These are phyloP conservation scores for Ophion ellenae DNA, from an alignment of 2,888 invertebrate genomes.

Conservation along the genomic window DNA sequence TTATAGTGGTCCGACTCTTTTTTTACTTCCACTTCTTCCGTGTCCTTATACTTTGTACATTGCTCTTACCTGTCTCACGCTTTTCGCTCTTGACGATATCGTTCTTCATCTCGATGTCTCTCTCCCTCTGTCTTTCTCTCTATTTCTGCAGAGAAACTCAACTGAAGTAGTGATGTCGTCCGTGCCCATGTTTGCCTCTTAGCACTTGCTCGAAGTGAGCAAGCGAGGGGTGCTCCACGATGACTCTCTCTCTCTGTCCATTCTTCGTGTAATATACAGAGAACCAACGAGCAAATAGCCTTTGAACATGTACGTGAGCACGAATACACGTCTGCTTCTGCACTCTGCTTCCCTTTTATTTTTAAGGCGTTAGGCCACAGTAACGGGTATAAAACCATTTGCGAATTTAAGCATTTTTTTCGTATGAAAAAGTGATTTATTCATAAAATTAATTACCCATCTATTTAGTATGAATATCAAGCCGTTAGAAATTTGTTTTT, in stretches of 20 bases:
- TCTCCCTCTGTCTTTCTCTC: constrained; percentile 1
- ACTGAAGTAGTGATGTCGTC: constrained; percentile 23
- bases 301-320: too few relatives aligned
- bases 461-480: too few relatives aligned
- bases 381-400: too few relatives aligned
- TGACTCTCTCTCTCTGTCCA: background rate
- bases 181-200: constrained; percentile 49
- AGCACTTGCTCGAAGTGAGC: constrained; percentile 56
- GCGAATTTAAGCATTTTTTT: too few relatives aligned
- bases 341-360: constrained; percentile 8
- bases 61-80: constrained; percentile 32
- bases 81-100: constrained; percentile 13
- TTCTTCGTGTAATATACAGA: constrained; percentile 10
- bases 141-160: constrained; percentile 29
- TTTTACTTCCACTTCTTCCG: background rate
- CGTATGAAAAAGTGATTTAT: too few relatives aligned
- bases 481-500: too few relatives aligned
- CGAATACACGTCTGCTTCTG: too few relatives aligned
- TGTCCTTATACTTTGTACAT: constrained; percentile 26
- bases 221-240: constrained; percentile 25
- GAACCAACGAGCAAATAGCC: background rate
- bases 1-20: background rate
- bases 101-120: background rate
- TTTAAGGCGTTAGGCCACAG: background rate
- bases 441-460: too few relatives aligned